Evolutionary conservation across 92 coral and sea anemone genomes (phyloP).

Genomic region (Umimayanthus kanabou): DNA sequence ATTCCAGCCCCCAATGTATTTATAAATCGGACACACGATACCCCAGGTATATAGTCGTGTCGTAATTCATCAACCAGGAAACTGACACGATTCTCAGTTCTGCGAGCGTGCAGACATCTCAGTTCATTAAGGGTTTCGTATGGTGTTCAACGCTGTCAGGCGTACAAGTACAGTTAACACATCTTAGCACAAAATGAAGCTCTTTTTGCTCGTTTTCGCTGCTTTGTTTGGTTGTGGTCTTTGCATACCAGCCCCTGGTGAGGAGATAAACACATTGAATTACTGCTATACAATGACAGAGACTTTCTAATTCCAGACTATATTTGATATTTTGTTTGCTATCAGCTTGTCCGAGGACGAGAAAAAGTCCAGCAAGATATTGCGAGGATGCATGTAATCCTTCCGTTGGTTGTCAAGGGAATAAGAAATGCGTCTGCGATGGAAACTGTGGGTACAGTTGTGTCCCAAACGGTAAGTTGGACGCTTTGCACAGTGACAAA

Average conservation of each 20-base stretch:
- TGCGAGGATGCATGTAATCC: slow-evolving; percentile 29
- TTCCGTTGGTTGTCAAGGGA: background rate
- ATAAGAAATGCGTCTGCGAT: slow-evolving; percentile 41
- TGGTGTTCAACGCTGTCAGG: background rate
- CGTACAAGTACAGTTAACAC: background rate
- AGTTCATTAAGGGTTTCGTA: too few species aligned
- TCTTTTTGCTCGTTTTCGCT: too few species aligned
- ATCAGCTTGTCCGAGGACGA: slow-evolving; percentile 3
- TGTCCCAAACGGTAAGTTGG: slow-evolving; percentile 42
- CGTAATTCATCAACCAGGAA: too few species aligned
- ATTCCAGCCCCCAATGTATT: too few species aligned
- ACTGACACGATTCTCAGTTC: too few species aligned
- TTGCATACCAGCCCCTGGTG: too few species aligned
- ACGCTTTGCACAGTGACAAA: background rate
- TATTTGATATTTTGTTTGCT: background rate
- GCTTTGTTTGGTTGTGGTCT: too few species aligned
- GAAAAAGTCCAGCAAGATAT: background rate
- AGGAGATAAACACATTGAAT: too few species aligned
- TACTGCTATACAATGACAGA: background rate
- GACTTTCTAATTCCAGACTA: background rate
- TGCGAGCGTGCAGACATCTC: too few species aligned
- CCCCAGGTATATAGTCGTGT: too few species aligned
- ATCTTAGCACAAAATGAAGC: background rate
- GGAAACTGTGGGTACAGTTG: too few species aligned
- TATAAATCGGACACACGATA: background rate